Base-by-base conservation (phyloP, 2,113 vertebrate genomes). In the Amphilophus citrinellus region DNA sequence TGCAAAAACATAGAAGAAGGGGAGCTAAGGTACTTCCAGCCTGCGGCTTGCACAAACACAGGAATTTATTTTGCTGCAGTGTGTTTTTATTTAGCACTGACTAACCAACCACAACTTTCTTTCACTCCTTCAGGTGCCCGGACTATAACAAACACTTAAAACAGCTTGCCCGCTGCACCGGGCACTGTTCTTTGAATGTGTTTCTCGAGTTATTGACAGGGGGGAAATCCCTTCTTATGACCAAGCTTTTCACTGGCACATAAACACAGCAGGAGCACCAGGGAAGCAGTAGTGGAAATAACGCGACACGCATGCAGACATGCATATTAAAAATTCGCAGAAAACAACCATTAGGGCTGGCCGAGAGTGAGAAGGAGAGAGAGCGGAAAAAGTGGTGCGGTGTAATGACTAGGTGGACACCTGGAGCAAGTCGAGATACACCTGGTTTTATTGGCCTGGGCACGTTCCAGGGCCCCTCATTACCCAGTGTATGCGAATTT, bases 351-450 rank as follows among this genome's bases (percentile, higher is more conserved):
- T 90, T 89, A 89, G 84, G 81, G 63, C 59, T 62, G 82, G 59
- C 27, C 3, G 1, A 79, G 82, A 76, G 76, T 61, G n/a, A 66
- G 79, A 35, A 35, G 76, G 76, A 87, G 87, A 83, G 73, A 82
- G 85, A 89, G 65, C 20, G 88, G 85, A 93, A 94, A 95, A 94
- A 90, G 91, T 84, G 79, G 60, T 83, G 87, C 30, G 2, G 20
- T 62, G 87, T 91, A 95, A 94, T 90, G 75, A 94, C 82, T 86
- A 86, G 82, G 89, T 90, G 88, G 92, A 93, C 94, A 95, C 91
- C 94, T 95, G 94, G 89, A 91, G 78, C 39, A 47, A 60, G 86
- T 68, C 2, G 44, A 88, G 77, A 73, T 88, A 92, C 93, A 95
- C 92, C 94, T 94, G 94, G 91, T 93, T 95, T 88, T 87, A 88